Evolutionary conservation across 2,888 invertebrate species (phyloP).

Genomic region (Tenthredo livida): DNA sequence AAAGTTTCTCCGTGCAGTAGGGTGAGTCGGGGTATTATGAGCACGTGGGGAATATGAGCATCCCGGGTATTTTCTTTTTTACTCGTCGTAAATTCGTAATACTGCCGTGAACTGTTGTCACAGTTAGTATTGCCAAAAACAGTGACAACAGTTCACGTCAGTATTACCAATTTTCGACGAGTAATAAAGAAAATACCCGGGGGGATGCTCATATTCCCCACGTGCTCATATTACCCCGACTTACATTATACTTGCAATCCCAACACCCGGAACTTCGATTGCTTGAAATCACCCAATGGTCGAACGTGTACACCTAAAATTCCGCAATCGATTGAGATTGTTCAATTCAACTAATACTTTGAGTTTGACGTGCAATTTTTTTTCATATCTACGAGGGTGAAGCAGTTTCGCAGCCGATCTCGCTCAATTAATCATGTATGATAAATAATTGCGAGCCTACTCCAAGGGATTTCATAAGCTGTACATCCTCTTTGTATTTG

Average conservation of each 20-base stretch:
- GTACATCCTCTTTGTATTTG: not conserved
- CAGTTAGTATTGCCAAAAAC: too few species aligned
- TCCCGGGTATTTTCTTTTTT: too few species aligned
- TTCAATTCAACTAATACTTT: not conserved
- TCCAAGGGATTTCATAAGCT: not conserved
- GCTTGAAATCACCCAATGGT: constrained; percentile 79
- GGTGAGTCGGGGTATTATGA: too few species aligned
- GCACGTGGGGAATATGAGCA: too few species aligned
- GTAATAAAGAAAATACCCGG: too few species aligned
- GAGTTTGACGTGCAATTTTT: constrained; percentile 71
- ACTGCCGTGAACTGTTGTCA: too few species aligned
- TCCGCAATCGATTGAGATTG: not conserved
- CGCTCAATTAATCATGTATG: constrained; percentile 59
- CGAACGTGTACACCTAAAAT: not conserved
- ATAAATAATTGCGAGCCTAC: not conserved
- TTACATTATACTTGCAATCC: not conserved
- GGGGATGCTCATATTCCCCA: too few species aligned
- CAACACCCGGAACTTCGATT: constrained; percentile 69
- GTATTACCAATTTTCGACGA: too few species aligned
- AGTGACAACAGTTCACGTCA: too few species aligned
- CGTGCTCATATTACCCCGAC: too few species aligned
- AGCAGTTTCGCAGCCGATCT: not conserved
- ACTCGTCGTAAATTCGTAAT: too few species aligned
- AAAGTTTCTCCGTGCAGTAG: too few species aligned
- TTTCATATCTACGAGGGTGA: constrained; percentile 75